phyloP scores from a whole-genome alignment of 1,140 invertebrate genomes.

The Belonocnema kinseyi region DNA sequence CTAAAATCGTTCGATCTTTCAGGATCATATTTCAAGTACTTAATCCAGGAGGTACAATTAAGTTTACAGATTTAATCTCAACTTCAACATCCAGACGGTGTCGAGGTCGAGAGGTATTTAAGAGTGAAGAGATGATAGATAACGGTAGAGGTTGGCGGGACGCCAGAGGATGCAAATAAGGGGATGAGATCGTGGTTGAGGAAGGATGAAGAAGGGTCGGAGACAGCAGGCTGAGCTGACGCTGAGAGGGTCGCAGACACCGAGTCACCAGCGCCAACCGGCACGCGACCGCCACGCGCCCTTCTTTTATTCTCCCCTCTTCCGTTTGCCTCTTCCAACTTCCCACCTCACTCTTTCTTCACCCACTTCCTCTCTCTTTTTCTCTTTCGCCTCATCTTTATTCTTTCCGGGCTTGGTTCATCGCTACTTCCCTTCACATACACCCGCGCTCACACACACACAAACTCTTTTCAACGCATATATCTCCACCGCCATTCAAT shows the following conservation, averaged over 20 bases:
- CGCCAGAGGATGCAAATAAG: neutral
- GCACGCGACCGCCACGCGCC: conserved; percentile 70
- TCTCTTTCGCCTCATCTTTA: conserved; percentile 46
- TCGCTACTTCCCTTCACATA: conserved; percentile 15
- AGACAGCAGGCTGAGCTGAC: conserved; percentile 50
- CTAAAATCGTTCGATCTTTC: too few relatives aligned
- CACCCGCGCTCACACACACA: too few relatives aligned
- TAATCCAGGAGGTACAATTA: too few relatives aligned
- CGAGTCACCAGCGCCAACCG: conserved; percentile 48
- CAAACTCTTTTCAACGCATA: too few relatives aligned
- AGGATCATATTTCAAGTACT: too few relatives aligned
- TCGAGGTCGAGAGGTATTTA: neutral
- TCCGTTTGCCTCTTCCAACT: conserved; percentile 12
- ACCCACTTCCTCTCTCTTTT: conserved; percentile 44
- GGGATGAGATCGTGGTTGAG: conserved; percentile 32
- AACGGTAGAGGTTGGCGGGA: conserved; percentile 2
- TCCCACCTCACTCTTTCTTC: conserved; percentile 47
- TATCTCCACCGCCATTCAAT: too few relatives aligned
- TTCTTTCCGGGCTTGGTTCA: neutral
- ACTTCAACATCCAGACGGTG: neutral
- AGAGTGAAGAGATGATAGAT: conserved; percentile 18
- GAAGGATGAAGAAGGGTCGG: conserved; percentile 55
- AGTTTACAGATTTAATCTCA: too few relatives aligned
- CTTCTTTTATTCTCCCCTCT: conserved; percentile 43
- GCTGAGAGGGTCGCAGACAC: conserved; percentile 55